phyloP scores from a whole-genome alignment of 1,140 invertebrate species.

The Metopolophium dirhodum region DNA sequence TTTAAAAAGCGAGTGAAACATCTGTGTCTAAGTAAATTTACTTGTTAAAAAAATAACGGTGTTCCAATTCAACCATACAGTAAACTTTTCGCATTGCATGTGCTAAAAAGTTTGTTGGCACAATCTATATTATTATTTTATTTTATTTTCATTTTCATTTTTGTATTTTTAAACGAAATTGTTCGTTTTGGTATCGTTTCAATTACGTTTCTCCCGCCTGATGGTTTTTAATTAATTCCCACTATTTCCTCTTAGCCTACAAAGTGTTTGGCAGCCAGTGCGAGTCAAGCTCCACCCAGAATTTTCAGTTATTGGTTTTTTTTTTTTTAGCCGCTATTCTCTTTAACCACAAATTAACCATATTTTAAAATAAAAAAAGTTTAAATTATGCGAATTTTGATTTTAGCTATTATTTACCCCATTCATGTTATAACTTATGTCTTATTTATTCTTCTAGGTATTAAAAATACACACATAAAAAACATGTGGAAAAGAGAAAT shows the following conservation, averaged over 20 bases:
- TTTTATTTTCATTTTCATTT: not conserved
- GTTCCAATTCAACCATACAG: not conserved
- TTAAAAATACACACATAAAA: not conserved
- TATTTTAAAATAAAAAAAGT: not conserved
- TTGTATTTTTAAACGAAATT: conserved; percentile 8
- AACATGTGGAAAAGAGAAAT: not conserved
- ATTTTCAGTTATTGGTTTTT: not conserved
- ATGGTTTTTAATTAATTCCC: conserved; percentile 50
- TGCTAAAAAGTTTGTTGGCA: conserved; percentile 40
- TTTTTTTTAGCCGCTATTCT: not conserved
- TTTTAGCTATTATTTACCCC: not conserved
- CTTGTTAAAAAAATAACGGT: not conserved
- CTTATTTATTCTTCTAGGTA: not conserved
- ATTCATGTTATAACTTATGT: not conserved
- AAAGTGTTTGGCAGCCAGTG: not conserved
- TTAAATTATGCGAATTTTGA: not conserved
- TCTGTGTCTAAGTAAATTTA: conserved; percentile 10
- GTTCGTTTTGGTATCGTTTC: conserved; percentile 41
- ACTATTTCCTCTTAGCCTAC: not conserved
- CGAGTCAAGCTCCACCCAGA: not conserved
- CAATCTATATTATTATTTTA: not conserved
- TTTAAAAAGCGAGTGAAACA: not conserved
- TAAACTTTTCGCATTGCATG: not conserved
- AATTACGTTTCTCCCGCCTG: not conserved
- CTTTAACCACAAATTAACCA: not conserved